A percentile compares a stretch with the other conserved stretches of the same genome.
Evolutionary conservation across 2,797 vertebrate genomes (phyloP).

Genomic region (Sorex maritimensis): DNA sequence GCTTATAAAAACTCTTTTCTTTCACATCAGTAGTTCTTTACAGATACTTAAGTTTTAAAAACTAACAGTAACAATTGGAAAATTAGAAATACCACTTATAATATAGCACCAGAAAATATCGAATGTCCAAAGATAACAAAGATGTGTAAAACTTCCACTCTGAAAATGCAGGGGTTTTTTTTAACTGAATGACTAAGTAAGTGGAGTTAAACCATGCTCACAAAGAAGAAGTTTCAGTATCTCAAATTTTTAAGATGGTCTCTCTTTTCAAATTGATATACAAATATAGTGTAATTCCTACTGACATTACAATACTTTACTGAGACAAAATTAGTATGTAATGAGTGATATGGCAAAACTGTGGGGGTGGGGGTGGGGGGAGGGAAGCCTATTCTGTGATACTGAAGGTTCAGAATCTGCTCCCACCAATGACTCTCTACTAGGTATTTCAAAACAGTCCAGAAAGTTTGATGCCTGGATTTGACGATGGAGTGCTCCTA

Average conservation of each 20-base stretch:
- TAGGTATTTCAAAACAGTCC: no score
- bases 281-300: neutral
- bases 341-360: no score
- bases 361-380: no score
- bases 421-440: no score
- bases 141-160: neutral
- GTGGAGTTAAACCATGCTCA: neutral
- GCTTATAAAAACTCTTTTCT: neutral
- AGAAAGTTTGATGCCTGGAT: no score
- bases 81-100: conserved; percentile 6
- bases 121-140: conserved; percentile 1
- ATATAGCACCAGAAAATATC: conserved; percentile 4
- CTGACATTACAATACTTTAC: conserved; percentile 45
- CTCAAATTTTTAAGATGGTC: neutral
- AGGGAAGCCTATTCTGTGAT: no score
- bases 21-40: neutral
- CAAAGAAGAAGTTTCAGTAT: neutral
- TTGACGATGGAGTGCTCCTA: no score
- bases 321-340: conserved; percentile 40
- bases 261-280: conserved; percentile 27
- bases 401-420: no score
- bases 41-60: conserved; percentile 55
- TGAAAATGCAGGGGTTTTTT: conserved; percentile 8
- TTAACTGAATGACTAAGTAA: conserved; percentile 42
- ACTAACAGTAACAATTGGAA: conserved; percentile 12